phyloP scores from a whole-genome alignment of 2,888 invertebrate species.

The Caenorhabditis virilis region DNA sequence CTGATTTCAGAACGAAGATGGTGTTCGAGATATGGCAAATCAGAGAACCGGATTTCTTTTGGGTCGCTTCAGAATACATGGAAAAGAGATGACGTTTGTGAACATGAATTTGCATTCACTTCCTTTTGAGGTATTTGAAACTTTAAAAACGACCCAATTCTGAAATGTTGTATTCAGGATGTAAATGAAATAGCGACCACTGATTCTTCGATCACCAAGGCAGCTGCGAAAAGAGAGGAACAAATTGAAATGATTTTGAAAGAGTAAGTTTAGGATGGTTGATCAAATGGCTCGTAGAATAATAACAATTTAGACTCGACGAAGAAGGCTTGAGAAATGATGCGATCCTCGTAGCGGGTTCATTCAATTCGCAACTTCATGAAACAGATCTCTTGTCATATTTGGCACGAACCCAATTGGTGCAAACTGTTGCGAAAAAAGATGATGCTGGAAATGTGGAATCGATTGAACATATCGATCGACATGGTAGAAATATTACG shows the following conservation, averaged over 20 bases:
- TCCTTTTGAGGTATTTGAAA: conserved; percentile 53
- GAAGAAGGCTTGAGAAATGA: conserved; percentile 54
- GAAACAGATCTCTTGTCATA: conserved; percentile 54
- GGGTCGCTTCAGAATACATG: conserved; percentile 51
- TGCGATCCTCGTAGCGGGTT: conserved; percentile 56
- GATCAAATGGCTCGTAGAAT: too few species aligned
- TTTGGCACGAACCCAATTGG: conserved; percentile 46
- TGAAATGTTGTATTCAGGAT: conserved; percentile 10
- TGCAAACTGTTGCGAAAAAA: conserved; percentile 45
- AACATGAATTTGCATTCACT: conserved; percentile 55
- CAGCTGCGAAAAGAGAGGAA: conserved; percentile 48
- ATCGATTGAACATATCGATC: conserved; percentile 52
- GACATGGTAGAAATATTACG: conserved; percentile 51
- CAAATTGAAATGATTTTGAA: conserved; percentile 48
- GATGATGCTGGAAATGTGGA: conserved; percentile 47
- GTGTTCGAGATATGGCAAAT: conserved; percentile 44
- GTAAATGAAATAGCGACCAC: conserved; percentile 45
- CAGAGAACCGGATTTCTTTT: conserved; percentile 55
- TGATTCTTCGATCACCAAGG: conserved; percentile 42
- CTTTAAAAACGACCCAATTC: background rate
- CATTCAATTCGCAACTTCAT: conserved; percentile 56
- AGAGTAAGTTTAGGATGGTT: conserved; percentile 34
- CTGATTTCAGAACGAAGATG: conserved; percentile 47
- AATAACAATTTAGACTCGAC: conserved; percentile 51
- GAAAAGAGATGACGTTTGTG: conserved; percentile 53